Conservation (phyloP, 2,113 vertebrate species). For the Periophthalmus modestus region DNA sequence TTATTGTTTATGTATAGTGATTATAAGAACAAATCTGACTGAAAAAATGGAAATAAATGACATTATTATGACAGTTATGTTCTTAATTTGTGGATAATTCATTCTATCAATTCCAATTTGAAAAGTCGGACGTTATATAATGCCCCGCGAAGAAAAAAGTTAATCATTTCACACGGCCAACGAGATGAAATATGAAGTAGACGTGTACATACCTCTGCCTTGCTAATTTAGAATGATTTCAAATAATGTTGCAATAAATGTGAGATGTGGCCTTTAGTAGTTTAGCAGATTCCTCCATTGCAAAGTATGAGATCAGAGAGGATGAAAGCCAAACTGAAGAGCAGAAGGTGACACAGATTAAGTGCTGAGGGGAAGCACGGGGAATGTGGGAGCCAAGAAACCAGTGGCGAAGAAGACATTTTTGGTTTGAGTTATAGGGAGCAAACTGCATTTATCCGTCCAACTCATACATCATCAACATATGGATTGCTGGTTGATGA, state of each 20-base stretch:
- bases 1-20: neutral
- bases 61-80: slow-evolving; percentile 19
- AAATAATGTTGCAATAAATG: neutral
- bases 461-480: slow-evolving; percentile 63
- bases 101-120: neutral
- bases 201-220: no score
- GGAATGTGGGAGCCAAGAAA: slow-evolving; percentile 24
- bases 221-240: no score
- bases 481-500: slow-evolving; percentile 55
- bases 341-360: slow-evolving; percentile 25
- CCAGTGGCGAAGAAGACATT: slow-evolving; percentile 39
- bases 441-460: slow-evolving; percentile 37
- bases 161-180: no score
- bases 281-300: neutral
- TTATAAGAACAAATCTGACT: no score
- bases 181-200: no score
- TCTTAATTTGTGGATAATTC: neutral
- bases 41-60: no score
- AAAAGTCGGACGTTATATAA: neutral
- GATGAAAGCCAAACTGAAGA: slow-evolving; percentile 1
- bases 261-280: neutral
- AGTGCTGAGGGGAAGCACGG: slow-evolving; percentile 6
- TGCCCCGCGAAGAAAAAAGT: no score
- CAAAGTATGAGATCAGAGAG: slow-evolving; percentile 2
- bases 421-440: slow-evolving; percentile 31